Conservation (phyloP, 2,113 vertebrate species). For the Hemiscyllium ocellatum region DNA sequence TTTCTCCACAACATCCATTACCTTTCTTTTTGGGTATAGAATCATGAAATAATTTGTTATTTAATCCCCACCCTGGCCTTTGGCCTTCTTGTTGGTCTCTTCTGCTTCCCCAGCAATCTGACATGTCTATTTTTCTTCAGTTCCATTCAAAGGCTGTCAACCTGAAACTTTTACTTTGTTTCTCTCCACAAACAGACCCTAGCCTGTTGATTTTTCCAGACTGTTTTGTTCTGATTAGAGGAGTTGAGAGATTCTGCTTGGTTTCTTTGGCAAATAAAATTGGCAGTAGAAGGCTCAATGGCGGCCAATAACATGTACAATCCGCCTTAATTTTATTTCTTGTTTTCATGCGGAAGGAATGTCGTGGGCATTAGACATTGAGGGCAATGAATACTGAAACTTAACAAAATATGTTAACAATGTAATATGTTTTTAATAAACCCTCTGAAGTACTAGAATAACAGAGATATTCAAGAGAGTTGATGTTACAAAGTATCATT, state of each 20-base stretch:
- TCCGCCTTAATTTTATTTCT: background rate
- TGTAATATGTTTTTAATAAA: background rate
- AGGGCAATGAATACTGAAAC: background rate
- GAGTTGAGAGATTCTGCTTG: background rate
- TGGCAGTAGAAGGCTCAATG: background rate
- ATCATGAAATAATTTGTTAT: too few relatives aligned
- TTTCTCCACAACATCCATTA: too few relatives aligned
- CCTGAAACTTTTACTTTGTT: too few relatives aligned
- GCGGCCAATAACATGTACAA: background rate
- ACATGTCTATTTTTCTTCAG: too few relatives aligned
- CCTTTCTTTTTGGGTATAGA: too few relatives aligned
- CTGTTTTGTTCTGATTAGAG: background rate
- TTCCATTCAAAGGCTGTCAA: too few relatives aligned
- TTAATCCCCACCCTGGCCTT: too few relatives aligned
- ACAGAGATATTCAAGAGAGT: background rate
- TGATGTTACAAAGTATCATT: background rate
- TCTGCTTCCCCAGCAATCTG: too few relatives aligned
- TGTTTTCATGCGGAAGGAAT: background rate
- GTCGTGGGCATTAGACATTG: background rate
- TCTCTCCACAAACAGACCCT: too few relatives aligned
- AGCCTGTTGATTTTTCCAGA: too few relatives aligned
- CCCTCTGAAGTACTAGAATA: background rate
- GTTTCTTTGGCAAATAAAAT: background rate
- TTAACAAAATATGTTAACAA: background rate
- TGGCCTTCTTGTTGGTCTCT: too few relatives aligned